Evolutionary conservation across 2,797 vertebrate genomes (phyloP).

Genomic region (Gila robusta): DNA sequence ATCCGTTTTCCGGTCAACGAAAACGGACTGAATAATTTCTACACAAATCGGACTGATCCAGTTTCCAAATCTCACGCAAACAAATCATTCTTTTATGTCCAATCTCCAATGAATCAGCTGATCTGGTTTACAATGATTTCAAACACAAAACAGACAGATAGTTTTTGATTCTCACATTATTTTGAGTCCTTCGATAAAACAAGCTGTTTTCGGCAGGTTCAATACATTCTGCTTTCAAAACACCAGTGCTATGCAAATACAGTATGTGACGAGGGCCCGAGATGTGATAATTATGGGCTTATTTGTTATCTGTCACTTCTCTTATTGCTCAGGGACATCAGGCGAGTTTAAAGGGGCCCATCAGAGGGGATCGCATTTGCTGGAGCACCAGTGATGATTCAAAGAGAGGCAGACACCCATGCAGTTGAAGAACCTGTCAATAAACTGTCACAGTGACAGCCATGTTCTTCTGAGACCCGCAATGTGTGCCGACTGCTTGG

Average conservation of each 20-base stretch:
- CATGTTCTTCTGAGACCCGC: conserved; percentile 77
- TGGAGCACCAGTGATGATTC: conserved; percentile 78
- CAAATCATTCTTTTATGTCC: background rate
- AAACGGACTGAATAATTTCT: background rate
- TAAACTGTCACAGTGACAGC: conserved; percentile 83
- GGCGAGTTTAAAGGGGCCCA: conserved; percentile 83
- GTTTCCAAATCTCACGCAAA: background rate
- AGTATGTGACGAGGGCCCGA: conserved; percentile 78
- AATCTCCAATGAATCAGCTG: background rate
- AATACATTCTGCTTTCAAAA: conserved; percentile 78
- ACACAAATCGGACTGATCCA: background rate
- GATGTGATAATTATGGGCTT: conserved; percentile 88
- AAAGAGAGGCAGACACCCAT: conserved; percentile 74
- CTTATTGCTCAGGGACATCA: conserved; percentile 86
- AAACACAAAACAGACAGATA: background rate
- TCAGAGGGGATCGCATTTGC: conserved; percentile 83
- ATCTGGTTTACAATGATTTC: background rate
- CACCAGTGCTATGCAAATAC: conserved; percentile 82
- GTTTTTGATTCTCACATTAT: background rate
- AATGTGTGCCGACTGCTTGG: conserved; percentile 70
- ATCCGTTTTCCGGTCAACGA: background rate
- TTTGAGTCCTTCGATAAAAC: conserved; percentile 71
- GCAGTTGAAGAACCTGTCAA: conserved; percentile 82
- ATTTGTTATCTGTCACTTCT: conserved; percentile 89
- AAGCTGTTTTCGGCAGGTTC: conserved; percentile 77